Evolutionary conservation across 2,113 vertebrate genomes (phyloP).

Genomic region (Neodon shergylaensis): DNA sequence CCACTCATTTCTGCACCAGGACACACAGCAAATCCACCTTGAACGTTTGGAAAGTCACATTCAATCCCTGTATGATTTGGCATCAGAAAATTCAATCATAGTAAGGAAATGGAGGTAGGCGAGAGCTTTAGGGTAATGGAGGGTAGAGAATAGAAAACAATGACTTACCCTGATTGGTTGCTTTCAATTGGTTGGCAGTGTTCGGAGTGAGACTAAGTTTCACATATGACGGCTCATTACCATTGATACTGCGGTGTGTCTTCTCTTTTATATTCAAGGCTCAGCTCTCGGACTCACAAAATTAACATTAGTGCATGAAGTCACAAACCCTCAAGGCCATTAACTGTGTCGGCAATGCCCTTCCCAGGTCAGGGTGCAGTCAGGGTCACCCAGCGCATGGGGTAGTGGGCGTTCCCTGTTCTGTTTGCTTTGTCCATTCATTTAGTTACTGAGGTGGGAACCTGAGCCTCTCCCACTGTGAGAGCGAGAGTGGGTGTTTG

Average conservation of each 20-base stretch:
- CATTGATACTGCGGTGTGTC: fast-evolving
- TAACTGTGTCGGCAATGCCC: neutral
- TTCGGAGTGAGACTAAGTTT: neutral
- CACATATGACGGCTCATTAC: neutral
- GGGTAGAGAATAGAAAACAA: neutral
- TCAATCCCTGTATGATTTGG: neutral
- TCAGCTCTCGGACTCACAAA: neutral
- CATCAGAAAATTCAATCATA: neutral
- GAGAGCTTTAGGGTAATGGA: too few species aligned
- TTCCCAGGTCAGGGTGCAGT: neutral
- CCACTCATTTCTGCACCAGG: neutral
- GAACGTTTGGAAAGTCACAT: neutral
- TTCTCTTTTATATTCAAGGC: neutral
- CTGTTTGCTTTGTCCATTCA: neutral
- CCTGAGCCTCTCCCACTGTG: neutral
- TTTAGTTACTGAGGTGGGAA: neutral
- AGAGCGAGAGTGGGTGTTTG: neutral
- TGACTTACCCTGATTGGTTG: neutral
- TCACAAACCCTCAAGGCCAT: neutral
- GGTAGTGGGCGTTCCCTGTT: fast-evolving
- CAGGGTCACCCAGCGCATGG: fast-evolving
- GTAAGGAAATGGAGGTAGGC: neutral
- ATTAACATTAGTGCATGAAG: fast-evolving
- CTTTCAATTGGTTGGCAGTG: neutral
- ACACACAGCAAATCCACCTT: neutral